These are phyloP conservation scores for Dromaius novaehollandiae DNA, from an alignment of 2,113 vertebrate genomes.

Conservation along the genomic window DNA sequence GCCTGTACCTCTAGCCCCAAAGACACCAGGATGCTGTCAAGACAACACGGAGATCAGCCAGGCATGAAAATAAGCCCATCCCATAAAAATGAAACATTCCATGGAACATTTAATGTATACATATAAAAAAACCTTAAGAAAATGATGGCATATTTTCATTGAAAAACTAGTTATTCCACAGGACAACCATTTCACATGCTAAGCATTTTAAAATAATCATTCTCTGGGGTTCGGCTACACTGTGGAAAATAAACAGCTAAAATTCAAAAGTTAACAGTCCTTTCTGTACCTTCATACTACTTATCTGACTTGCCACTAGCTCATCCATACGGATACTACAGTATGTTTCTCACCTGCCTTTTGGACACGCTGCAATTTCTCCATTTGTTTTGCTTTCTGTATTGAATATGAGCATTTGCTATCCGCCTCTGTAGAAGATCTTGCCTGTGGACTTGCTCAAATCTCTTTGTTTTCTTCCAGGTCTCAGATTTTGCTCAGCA, in stretches of 20 bases:
- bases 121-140: neutral
- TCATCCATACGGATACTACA: neutral
- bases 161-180: neutral
- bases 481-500: neutral
- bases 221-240: neutral
- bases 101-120: neutral
- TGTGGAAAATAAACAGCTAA: neutral
- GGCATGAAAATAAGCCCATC: neutral
- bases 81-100: neutral
- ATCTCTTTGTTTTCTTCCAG: neutral
- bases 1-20: neutral
- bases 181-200: neutral
- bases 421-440: neutral
- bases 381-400: neutral
- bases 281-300: neutral
- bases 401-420: neutral
- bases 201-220: neutral
- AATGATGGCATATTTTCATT: neutral
- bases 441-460: neutral
- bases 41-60: neutral
- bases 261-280: neutral
- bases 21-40: neutral
- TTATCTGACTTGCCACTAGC: neutral
- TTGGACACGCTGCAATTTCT: neutral
- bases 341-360: neutral